phyloP scores from a whole-genome alignment of 2,797 vertebrate genomes.

The Tympanoctomys barrerae region DNA sequence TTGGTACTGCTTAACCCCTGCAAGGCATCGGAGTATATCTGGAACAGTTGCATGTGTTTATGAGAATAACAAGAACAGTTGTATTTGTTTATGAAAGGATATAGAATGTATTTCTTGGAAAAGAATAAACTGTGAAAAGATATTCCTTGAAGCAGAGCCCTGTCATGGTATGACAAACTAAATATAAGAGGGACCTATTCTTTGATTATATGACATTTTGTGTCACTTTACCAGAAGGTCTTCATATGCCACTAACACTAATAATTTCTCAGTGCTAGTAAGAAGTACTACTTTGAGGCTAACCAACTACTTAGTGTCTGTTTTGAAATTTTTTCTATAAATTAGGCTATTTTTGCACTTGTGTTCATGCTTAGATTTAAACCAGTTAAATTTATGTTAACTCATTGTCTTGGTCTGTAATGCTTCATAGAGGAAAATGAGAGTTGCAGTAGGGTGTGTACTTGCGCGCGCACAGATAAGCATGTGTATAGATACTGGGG shows the following conservation, averaged over 20 bases:
- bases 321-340: conserved; percentile 53
- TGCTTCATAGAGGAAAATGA: conserved; percentile 6
- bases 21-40: not conserved
- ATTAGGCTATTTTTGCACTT: conserved; percentile 58
- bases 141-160: not conserved
- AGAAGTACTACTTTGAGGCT: conserved; percentile 57
- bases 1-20: not conserved
- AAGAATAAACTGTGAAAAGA: conserved; percentile 36
- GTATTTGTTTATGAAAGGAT: conserved; percentile 29
- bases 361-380: conserved; percentile 6
- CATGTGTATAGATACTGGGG: not conserved
- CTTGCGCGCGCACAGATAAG: not conserved
- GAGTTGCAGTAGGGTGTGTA: not conserved
- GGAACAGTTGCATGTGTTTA: not conserved
- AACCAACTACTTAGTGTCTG: not conserved
- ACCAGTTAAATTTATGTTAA: conserved; percentile 37
- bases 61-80: not conserved
- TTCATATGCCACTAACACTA: not conserved
- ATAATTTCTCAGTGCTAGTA: conserved; percentile 31
- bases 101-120: conserved; percentile 33
- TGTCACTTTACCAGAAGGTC: not conserved
- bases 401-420: not conserved
- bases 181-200: not conserved
- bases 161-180: not conserved
- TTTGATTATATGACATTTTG: conserved; percentile 11